Base-by-base conservation (phyloP, 2,888 invertebrate genomes). In the Drosophila kuntzei region DNA sequence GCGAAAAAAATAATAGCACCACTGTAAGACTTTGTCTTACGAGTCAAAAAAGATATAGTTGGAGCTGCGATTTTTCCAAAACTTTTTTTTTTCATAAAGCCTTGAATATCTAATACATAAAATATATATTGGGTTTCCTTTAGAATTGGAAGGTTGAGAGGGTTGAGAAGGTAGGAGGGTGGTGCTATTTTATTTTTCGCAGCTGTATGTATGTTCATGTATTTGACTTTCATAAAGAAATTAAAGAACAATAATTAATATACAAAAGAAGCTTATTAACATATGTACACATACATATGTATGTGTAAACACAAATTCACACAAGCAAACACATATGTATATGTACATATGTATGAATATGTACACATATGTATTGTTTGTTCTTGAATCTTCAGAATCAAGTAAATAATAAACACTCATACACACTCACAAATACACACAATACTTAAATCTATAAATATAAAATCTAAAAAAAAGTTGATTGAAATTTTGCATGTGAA, bases 391-490 rank as follows among this genome's bases (percentile, higher is more conserved):
- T 47, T 1, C 14, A 50, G 12, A 41, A 5, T 20, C 12, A 22
- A 22, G 41, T 12, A 20, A 41, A 41, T 41, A 51, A 53, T 25
- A 20, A 50, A 47, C 9, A 49, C 25, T 29, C 16, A 57, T 5
- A 57, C 1, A n/a, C 8, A 36, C 39, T 47, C 25, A 62, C 47
- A 46, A 16, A 49, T 16, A 59, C 16, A 41, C 53, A n/a, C 50
- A 46, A 34, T 53, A 37, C 16, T 34, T 34, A 55, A 16, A 12
- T 64, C 73, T 74, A 65, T 58, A 66, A 72, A 77, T 72, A 51
- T 11, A 39, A 64, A 53, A 68, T 50, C 27, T 51, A 51, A 57
- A 37, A 47, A 14, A 22, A 22, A 43, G 46, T 34, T 37, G 46
- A 9, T 14, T 51, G 43, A 34, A 51, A 65, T 71, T 65, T 60